Evolutionary conservation across 2,113 vertebrate genomes (phyloP).

Genomic region (Halcyon malimbica): DNA sequence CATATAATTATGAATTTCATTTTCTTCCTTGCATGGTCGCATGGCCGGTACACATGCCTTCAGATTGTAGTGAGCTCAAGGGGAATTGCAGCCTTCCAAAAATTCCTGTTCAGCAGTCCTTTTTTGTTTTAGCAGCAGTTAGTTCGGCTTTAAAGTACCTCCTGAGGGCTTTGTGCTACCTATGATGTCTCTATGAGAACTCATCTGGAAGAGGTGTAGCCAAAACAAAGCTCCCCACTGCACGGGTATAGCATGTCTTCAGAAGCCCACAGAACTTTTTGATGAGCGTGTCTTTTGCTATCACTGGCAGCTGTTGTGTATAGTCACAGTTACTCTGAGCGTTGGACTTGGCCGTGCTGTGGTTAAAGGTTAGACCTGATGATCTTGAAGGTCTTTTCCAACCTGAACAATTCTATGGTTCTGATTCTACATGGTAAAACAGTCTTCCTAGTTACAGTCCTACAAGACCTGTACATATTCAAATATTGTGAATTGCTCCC

Average conservation of each 20-base stretch:
- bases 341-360: neutral
- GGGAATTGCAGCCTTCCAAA: neutral
- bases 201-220: neutral
- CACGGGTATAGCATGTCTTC: neutral
- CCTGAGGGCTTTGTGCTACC: neutral
- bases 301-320: accelerated
- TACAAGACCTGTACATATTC: accelerated
- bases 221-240: neutral
- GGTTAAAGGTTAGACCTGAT: neutral
- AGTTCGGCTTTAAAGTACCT: neutral
- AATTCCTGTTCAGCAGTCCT: neutral
- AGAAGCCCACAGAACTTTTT: neutral
- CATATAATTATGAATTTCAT: neutral
- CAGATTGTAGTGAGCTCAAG: neutral
- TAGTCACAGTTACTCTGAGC: neutral
- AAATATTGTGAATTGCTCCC: neutral
- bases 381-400: neutral
- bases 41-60: neutral
- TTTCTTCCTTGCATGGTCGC: accelerated
- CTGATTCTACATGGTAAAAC: neutral
- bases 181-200: neutral
- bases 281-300: neutral
- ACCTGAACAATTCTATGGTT: neutral
- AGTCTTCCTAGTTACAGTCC: neutral
- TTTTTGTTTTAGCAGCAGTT: neutral